A percentile compares a stretch with the other conserved stretches of the same genome.
Conservation (phyloP, 2,113 vertebrate genomes). For the Lophura nycthemera region DNA sequence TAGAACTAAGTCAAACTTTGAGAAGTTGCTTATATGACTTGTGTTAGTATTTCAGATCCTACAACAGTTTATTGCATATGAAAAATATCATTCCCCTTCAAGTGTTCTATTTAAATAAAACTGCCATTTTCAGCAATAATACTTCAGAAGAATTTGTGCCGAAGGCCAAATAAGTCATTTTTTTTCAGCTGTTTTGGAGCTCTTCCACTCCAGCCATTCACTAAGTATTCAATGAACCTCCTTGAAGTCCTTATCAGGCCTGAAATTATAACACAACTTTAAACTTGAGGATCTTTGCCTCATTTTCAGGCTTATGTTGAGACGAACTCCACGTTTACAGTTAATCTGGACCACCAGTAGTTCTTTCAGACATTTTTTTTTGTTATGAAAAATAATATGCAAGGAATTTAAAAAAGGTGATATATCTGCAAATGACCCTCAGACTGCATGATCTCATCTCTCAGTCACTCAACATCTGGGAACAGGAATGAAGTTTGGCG, state of each 20-base stretch:
- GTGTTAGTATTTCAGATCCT: not conserved
- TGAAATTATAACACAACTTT: not conserved
- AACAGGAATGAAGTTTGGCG: constrained; percentile 7
- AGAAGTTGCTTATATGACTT: not conserved
- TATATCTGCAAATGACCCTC: constrained; percentile 38
- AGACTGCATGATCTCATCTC: constrained; percentile 33
- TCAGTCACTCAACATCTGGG: constrained; percentile 9
- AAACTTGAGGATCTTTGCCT: not conserved
- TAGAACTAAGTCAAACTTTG: not conserved
- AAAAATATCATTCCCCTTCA: not conserved
- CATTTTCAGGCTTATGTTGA: not conserved
- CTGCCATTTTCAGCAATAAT: not conserved
- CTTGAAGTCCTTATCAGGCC: not conserved
- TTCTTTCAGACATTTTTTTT: not conserved
- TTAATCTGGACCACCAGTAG: not conserved
- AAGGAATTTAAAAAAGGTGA: constrained; percentile 59
- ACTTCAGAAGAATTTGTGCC: not conserved
- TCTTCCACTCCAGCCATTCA: not conserved
- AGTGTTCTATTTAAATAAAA: not conserved
- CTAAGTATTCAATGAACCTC: not conserved
- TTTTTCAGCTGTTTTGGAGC: not conserved
- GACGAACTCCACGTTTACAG: not conserved
- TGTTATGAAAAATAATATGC: constrained; percentile 4
- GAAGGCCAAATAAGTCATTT: not conserved
- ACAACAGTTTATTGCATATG: not conserved